Evolutionary conservation across 2,113 vertebrate species (phyloP).

Genomic region (Falcunculus frontatus): DNA sequence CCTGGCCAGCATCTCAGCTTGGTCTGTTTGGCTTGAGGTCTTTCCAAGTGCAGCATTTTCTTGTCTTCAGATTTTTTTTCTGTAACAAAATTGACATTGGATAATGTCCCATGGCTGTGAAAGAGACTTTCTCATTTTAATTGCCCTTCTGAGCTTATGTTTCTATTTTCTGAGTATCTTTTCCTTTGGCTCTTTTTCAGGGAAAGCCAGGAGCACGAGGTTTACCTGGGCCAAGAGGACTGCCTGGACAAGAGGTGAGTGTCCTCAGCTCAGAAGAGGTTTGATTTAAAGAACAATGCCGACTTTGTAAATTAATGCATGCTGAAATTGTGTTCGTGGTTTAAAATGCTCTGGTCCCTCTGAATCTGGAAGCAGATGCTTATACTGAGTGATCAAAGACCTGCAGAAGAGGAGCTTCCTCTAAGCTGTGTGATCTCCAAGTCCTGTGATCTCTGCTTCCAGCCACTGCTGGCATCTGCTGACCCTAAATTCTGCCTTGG

Average conservation of each 20-base stretch:
- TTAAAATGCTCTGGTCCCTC: background rate
- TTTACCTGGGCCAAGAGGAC: constrained; percentile 90
- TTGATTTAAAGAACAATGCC: background rate
- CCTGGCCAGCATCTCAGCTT: constrained; percentile 36
- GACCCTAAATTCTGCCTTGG: background rate
- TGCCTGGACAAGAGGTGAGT: constrained; percentile 88
- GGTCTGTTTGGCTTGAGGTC: constrained; percentile 64
- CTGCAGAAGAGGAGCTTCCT: background rate
- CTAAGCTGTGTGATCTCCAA: background rate
- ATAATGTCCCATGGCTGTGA: constrained; percentile 45
- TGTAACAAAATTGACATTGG: constrained; percentile 67
- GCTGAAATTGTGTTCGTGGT: background rate
- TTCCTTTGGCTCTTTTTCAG: constrained; percentile 69
- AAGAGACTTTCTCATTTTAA: constrained; percentile 42
- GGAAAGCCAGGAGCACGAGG: constrained; percentile 90
- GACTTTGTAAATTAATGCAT: background rate
- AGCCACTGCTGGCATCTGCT: background rate
- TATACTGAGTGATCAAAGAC: background rate
- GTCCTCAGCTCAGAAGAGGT: background rate
- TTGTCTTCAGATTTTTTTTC: constrained; percentile 17
- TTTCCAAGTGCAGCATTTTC: constrained; percentile 45
- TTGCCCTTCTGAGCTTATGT: constrained; percentile 20
- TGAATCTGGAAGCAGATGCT: background rate
- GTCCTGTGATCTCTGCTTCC: background rate
- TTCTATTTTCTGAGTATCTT: constrained; percentile 46